A percentile compares a stretch with the other conserved stretches of the same genome.
These are phyloP conservation scores for Labrus mixtus DNA, from an alignment of 2,113 vertebrate species.

Conservation along the genomic window DNA sequence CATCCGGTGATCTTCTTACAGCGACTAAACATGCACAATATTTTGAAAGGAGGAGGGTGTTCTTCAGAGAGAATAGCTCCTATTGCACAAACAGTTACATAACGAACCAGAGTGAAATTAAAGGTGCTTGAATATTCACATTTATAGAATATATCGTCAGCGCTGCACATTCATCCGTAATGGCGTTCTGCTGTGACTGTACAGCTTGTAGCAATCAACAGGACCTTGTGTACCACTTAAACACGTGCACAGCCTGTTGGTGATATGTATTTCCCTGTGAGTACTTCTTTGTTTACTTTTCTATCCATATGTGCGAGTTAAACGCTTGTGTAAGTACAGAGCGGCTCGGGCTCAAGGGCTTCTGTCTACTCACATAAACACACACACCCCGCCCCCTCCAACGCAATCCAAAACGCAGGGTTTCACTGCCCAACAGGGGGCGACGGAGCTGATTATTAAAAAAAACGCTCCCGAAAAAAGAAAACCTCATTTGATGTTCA, in stretches of 20 bases:
- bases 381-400: constrained; percentile 32
- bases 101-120: constrained; percentile 46
- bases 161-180: constrained; percentile 59
- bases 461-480: constrained; percentile 26
- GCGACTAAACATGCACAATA: no score
- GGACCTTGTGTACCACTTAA: constrained; percentile 66
- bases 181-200: constrained; percentile 63
- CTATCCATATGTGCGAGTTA: constrained; percentile 53
- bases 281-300: constrained; percentile 55
- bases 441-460: constrained; percentile 65
- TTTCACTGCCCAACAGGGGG: constrained; percentile 54
- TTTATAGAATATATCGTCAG: constrained; percentile 50
- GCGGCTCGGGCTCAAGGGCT: constrained; percentile 42
- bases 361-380: constrained; percentile 17
- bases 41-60: no score
- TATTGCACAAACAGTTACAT: neutral
- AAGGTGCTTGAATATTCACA: constrained; percentile 68
- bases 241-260: constrained; percentile 62
- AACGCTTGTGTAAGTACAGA: constrained; percentile 63
- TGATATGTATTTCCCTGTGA: constrained; percentile 45
- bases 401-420: constrained; percentile 13
- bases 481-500: constrained; percentile 70
- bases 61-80: no score
- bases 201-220: constrained; percentile 69
- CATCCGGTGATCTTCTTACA: no score